These are phyloP conservation scores for Pseudomyrmex pallidus DNA, from an alignment of 1,140 invertebrate species.

Conservation along the genomic window DNA sequence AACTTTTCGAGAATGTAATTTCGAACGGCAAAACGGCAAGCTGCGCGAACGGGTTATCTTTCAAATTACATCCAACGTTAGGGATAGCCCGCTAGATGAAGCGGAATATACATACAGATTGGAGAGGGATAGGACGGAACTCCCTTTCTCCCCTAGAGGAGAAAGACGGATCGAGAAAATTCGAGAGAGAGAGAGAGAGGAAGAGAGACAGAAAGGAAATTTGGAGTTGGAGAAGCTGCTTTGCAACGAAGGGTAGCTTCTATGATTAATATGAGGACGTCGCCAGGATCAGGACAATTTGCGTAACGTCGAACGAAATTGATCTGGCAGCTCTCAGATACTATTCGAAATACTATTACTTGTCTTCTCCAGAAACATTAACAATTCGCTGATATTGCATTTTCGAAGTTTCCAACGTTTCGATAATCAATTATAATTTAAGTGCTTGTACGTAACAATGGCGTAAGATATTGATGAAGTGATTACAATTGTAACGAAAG, in stretches of 20 bases:
- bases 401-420: slow-evolving; percentile 35
- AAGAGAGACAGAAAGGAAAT: slow-evolving; percentile 50
- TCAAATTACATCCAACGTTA: slow-evolving; percentile 73
- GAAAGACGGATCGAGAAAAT: slow-evolving; percentile 2
- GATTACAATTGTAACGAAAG: not conserved
- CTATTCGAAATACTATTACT: slow-evolving; percentile 46
- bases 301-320: slow-evolving; percentile 71
- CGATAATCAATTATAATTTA: slow-evolving; percentile 40
- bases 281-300: slow-evolving; percentile 71
- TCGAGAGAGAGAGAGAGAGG: slow-evolving; percentile 38
- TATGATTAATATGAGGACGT: slow-evolving; percentile 76
- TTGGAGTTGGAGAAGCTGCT: slow-evolving; percentile 59
- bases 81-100: slow-evolving; percentile 67
- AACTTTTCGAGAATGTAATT: slow-evolving; percentile 45
- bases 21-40: slow-evolving; percentile 45
- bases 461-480: not conserved
- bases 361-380: slow-evolving; percentile 40
- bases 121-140: slow-evolving; percentile 36
- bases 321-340: slow-evolving; percentile 66
- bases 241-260: slow-evolving; percentile 51
- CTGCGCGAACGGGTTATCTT: slow-evolving; percentile 48
- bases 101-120: slow-evolving; percentile 60
- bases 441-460: not conserved
- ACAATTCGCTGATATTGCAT: slow-evolving; percentile 54
- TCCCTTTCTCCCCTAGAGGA: not conserved